Evolutionary conservation across 1,140 invertebrate species (phyloP).

Genomic region (Scaptomyza hsui): DNA sequence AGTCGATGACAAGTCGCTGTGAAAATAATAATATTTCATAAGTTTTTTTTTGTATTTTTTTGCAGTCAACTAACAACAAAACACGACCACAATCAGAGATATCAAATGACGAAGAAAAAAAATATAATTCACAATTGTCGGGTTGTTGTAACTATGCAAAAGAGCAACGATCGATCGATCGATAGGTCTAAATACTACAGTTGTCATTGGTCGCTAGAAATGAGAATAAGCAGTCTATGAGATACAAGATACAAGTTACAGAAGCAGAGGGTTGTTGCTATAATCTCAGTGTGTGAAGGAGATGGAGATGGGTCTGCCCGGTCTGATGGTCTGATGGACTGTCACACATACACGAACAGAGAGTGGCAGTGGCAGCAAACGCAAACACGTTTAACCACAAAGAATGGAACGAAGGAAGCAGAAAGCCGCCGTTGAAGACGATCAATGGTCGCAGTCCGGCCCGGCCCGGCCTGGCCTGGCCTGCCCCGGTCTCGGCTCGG

Average conservation of each 20-base stretch:
- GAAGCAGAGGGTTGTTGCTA: constrained; percentile 50
- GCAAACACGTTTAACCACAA: constrained; percentile 76
- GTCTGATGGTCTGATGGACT: constrained; percentile 43
- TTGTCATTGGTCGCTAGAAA: constrained; percentile 63
- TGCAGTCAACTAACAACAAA: constrained; percentile 33
- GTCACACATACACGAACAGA: constrained; percentile 19
- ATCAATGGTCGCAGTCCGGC: constrained; percentile 65
- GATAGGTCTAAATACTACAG: constrained; percentile 23
- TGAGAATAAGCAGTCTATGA: constrained; percentile 39
- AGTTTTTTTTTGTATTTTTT: constrained; percentile 24
- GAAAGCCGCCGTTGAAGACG: constrained; percentile 61
- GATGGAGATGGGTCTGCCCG: background rate
- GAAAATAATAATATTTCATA: constrained; percentile 54
- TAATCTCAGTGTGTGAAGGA: constrained; percentile 10
- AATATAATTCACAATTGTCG: constrained; percentile 65
- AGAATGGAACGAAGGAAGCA: constrained; percentile 79
- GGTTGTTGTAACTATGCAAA: constrained; percentile 51
- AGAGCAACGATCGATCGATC: constrained; percentile 72
- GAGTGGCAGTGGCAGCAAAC: constrained; percentile 31
- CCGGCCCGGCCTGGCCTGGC: constrained; percentile 22
- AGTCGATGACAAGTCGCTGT: constrained; percentile 9
- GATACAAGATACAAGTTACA: constrained; percentile 44
- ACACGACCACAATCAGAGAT: constrained; percentile 66
- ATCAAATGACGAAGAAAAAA: constrained; percentile 63
- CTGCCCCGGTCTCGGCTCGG: constrained; percentile 11